phyloP scores from a whole-genome alignment of 2,888 invertebrate species.

The Aquatica leii region DNA sequence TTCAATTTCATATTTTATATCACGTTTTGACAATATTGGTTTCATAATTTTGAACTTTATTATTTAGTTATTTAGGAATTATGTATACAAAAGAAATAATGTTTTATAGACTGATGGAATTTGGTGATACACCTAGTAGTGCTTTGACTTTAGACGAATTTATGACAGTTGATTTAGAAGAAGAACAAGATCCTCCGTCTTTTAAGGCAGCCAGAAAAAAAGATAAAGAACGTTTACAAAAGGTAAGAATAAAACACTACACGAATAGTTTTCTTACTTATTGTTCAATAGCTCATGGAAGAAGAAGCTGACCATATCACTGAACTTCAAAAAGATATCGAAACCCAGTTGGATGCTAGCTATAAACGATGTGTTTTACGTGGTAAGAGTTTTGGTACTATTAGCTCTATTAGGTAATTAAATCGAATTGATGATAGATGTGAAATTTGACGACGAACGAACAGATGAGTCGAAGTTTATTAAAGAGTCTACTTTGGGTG shows the following conservation, averaged over 20 bases:
- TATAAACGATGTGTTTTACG: constrained; percentile 55
- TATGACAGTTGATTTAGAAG: constrained; percentile 94
- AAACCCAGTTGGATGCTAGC: constrained; percentile 78
- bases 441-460: constrained; percentile 21
- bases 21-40: too few species aligned
- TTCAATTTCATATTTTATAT: too few species aligned
- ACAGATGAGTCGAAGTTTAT: constrained; percentile 54
- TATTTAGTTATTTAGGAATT: too few species aligned
- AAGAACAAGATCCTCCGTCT: constrained; percentile 95
- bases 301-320: constrained; percentile 73
- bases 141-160: constrained; percentile 95
- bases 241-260: constrained; percentile 61
- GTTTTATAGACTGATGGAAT: constrained; percentile 82
- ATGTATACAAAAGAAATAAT: too few species aligned
- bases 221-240: constrained; percentile 84
- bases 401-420: not conserved
- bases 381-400: constrained; percentile 9
- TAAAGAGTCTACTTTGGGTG: constrained; percentile 60
- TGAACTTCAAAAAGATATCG: constrained; percentile 87
- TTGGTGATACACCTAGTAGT: constrained; percentile 96
- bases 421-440: not conserved
- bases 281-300: constrained; percentile 57
- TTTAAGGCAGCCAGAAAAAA: constrained; percentile 90
- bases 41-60: too few species aligned
- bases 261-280: not conserved